Evolutionary conservation across 2,113 vertebrate species (phyloP).

Genomic region (Diphyllodes magnificus): DNA sequence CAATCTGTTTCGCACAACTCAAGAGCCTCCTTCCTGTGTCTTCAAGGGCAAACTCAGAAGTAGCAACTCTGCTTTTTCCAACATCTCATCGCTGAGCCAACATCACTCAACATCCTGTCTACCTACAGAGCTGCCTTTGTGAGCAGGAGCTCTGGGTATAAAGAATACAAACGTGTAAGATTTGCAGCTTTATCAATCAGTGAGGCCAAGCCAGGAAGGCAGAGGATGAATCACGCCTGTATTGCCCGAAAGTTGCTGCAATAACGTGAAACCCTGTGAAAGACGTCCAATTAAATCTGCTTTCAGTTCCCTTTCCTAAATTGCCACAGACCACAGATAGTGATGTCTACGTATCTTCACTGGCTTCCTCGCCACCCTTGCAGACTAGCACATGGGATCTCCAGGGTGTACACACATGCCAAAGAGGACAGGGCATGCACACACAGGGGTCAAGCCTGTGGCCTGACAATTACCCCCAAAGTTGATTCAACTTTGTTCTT

Average conservation of each 20-base stretch:
- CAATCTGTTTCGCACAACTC: not conserved
- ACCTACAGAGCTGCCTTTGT: not conserved
- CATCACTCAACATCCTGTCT: not conserved
- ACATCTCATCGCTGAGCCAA: not conserved
- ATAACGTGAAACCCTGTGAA: rapidly evolving
- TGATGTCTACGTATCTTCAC: rapidly evolving
- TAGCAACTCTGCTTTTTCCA: not conserved
- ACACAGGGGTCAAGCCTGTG: not conserved
- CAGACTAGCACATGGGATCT: not conserved
- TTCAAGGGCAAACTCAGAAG: not conserved
- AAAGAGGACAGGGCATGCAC: not conserved
- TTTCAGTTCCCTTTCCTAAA: not conserved
- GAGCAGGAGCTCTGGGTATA: not conserved
- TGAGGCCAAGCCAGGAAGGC: not conserved
- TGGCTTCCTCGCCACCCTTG: not conserved
- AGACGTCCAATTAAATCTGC: not conserved
- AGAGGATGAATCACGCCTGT: not conserved
- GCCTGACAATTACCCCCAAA: not conserved
- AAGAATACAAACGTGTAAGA: not conserved
- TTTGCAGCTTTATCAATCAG: not conserved
- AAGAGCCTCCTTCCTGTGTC: not conserved
- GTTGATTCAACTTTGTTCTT: not conserved
- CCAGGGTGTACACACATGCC: not conserved
- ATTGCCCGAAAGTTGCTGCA: not conserved
- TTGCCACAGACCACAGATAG: not conserved